A percentile compares a stretch with the other conserved stretches of the same genome.
These are phyloP conservation scores for Serranus cabrilla DNA, from an alignment of 2,797 vertebrate genomes.

Conservation along the genomic window DNA sequence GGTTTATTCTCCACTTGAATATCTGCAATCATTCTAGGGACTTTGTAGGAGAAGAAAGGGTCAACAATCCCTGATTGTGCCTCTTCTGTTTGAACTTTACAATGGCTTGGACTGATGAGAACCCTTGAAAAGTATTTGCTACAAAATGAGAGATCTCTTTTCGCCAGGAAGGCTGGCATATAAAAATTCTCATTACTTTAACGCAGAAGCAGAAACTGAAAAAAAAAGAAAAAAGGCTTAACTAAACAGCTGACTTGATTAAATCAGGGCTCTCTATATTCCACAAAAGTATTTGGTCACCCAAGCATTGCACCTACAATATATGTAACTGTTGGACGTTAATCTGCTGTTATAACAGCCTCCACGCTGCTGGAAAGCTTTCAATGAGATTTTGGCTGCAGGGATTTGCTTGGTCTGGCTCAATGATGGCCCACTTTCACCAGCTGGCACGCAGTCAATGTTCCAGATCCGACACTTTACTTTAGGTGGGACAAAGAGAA, in stretches of 20 bases:
- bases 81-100: constrained; percentile 2
- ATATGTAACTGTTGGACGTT: neutral
- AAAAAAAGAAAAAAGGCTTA: too few species aligned
- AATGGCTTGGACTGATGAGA: constrained; percentile 17
- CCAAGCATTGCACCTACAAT: neutral
- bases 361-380: constrained; percentile 12
- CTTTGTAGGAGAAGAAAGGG: neutral
- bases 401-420: neutral
- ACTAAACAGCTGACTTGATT: neutral
- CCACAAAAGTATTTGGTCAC: neutral
- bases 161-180: neutral
- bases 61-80: neutral
- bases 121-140: neutral
- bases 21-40: neutral
- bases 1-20: neutral
- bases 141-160: constrained; percentile 8
- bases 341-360: constrained; percentile 1
- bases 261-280: neutral
- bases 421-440: constrained; percentile 22
- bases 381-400: constrained; percentile 17
- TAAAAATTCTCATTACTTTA: constrained; percentile 3
- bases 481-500: neutral
- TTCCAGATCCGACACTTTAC: neutral
- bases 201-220: neutral
- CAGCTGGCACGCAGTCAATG: neutral